A percentile compares a stretch with the other conserved stretches of the same genome.
Conservation (phyloP, 1,140 invertebrate genomes). For the Musca domestica region DNA sequence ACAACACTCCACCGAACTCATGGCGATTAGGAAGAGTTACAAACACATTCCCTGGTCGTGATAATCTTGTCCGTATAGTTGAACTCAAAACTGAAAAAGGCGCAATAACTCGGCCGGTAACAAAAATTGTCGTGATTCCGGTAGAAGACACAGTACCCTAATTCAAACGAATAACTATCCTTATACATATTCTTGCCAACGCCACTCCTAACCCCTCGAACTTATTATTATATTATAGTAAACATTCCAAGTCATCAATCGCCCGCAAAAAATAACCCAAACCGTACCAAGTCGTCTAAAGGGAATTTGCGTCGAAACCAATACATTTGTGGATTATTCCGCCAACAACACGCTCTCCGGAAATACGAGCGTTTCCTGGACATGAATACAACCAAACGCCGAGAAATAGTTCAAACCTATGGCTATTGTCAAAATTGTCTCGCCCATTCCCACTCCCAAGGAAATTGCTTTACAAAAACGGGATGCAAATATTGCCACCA, state of each 20-base stretch:
- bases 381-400: background rate
- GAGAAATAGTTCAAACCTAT: background rate
- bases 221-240: no score
- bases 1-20: conserved; percentile 20
- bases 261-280: no score
- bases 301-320: no score
- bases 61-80: background rate
- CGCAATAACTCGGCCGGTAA: background rate
- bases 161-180: no score
- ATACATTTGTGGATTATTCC: no score
- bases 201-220: no score
- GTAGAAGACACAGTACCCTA: no score
- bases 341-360: background rate
- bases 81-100: background rate
- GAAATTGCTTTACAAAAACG: background rate
- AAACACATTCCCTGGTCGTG: background rate
- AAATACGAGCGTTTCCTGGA: background rate
- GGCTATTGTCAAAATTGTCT: background rate
- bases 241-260: no score
- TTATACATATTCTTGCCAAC: no score
- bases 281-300: no score
- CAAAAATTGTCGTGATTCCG: background rate
- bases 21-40: background rate
- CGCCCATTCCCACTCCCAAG: background rate
- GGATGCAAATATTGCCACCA: background rate